These are phyloP conservation scores for Lindbergichthys nudifrons DNA, from an alignment of 2,797 vertebrate species.

Conservation along the genomic window DNA sequence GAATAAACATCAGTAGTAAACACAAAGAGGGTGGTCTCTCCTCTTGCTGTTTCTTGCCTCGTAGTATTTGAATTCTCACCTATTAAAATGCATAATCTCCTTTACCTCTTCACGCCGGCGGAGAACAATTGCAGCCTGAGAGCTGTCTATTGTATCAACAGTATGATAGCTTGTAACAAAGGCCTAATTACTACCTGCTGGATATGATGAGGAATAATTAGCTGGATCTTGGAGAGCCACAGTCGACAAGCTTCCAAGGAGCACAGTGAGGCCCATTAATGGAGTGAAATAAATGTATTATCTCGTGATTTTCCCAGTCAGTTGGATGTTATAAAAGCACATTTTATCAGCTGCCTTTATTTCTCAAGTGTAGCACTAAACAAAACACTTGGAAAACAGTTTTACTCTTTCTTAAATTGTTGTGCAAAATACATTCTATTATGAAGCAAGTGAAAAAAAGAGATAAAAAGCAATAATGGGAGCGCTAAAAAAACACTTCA, in stretches of 20 bases:
- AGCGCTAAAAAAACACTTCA: constrained; percentile 12
- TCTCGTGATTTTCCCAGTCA: constrained; percentile 43
- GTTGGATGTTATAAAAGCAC: constrained; percentile 48
- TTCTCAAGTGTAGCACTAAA: constrained; percentile 25
- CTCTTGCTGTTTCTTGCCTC: constrained; percentile 31
- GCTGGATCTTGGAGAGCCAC: constrained; percentile 69
- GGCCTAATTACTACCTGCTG: constrained; percentile 86
- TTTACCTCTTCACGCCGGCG: constrained; percentile 61
- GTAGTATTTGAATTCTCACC: constrained; percentile 72
- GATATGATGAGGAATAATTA: constrained; percentile 85
- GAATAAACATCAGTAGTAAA: constrained; percentile 71
- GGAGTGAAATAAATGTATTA: constrained; percentile 55
- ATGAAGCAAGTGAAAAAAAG: not conserved
- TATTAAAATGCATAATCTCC: constrained; percentile 80
- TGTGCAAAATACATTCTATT: not conserved
- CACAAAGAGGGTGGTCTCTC: constrained; percentile 53
- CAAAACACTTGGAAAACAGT: constrained; percentile 20
- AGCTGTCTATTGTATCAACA: constrained; percentile 83
- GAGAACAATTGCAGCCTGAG: constrained; percentile 80
- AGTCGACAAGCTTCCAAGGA: constrained; percentile 68
- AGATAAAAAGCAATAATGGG: not conserved
- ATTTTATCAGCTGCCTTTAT: constrained; percentile 32
- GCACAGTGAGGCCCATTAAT: constrained; percentile 57
- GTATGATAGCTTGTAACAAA: constrained; percentile 80
- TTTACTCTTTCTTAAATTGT: constrained; percentile 8